These are phyloP conservation scores for Ceratosolen solmsi DNA, from an alignment of 1,140 invertebrate species.

Conservation along the genomic window DNA sequence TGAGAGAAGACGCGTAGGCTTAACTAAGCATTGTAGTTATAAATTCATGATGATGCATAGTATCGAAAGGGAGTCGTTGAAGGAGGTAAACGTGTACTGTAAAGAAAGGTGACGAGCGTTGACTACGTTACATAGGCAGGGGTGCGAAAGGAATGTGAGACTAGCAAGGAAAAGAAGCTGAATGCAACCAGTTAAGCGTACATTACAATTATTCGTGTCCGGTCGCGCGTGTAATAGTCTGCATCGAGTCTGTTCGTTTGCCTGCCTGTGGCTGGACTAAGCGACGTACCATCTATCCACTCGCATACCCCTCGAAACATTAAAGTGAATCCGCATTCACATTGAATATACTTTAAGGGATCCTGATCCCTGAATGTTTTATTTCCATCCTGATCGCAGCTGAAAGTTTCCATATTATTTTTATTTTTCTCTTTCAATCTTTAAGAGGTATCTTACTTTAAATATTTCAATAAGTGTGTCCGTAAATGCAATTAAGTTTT, in stretches of 20 bases:
- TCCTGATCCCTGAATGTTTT: too few species aligned
- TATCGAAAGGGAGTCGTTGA: neutral
- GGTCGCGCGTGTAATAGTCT: constrained; percentile 73
- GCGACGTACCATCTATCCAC: neutral
- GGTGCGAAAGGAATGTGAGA: constrained; percentile 15
- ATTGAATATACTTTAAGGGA: constrained; percentile 22
- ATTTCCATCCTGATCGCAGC: too few species aligned
- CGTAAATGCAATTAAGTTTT: too few species aligned
- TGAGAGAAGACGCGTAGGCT: too few species aligned
- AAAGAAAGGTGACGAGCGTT: constrained; percentile 3
- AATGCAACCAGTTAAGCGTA: constrained; percentile 75
- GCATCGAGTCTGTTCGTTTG: constrained; percentile 63
- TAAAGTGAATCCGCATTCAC: neutral
- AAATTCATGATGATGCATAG: too few species aligned
- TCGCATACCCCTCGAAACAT: constrained; percentile 21
- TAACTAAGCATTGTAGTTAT: too few species aligned
- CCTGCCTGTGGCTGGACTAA: constrained; percentile 17
- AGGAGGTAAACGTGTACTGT: neutral
- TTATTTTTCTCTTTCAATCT: too few species aligned
- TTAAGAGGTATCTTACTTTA: too few species aligned
- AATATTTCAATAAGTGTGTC: too few species aligned
- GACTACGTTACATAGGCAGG: neutral
- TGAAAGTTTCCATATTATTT: too few species aligned
- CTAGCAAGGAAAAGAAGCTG: constrained; percentile 52
- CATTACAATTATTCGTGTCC: constrained; percentile 74